Conservation (phyloP, 2,888 invertebrate genomes). For the Caenorhabditis uteleia region DNA sequence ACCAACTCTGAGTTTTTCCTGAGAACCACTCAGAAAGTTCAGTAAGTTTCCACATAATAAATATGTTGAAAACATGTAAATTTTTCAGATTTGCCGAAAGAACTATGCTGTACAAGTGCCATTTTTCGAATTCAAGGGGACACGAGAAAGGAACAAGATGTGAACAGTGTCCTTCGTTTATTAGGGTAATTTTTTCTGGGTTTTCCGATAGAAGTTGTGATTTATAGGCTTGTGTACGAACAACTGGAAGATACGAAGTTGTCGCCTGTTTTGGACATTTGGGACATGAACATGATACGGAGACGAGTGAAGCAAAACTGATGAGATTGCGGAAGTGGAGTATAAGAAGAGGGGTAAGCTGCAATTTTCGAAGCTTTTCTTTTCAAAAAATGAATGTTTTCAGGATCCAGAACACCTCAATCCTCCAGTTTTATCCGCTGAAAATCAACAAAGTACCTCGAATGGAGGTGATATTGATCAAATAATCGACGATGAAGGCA, state of each 20-base stretch:
- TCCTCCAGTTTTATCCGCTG: too few species aligned
- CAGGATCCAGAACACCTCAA: too few species aligned
- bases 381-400: too few species aligned
- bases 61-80: background rate
- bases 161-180: conserved; percentile 48
- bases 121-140: conserved; percentile 32
- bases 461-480: too few species aligned
- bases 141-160: conserved; percentile 11
- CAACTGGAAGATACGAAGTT: conserved; percentile 33
- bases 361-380: background rate
- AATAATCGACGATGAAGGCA: too few species aligned
- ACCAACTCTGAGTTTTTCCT: conserved; percentile 29
- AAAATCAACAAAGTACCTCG: too few species aligned
- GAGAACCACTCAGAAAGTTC: conserved; percentile 30
- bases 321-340: conserved; percentile 8
- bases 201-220: too few species aligned
- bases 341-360: background rate
- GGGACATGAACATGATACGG: conserved; percentile 41
- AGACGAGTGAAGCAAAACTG: conserved; percentile 10
- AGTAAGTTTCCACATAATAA: conserved; percentile 1
- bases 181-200: conserved; percentile 17
- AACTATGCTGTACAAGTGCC: conserved; percentile 26
- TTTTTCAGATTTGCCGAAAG: conserved; percentile 12
- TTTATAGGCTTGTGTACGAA: conserved; percentile 25
- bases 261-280: conserved; percentile 51